Conservation (phyloP, 1,140 invertebrate species). For the Lucilia sericata region DNA sequence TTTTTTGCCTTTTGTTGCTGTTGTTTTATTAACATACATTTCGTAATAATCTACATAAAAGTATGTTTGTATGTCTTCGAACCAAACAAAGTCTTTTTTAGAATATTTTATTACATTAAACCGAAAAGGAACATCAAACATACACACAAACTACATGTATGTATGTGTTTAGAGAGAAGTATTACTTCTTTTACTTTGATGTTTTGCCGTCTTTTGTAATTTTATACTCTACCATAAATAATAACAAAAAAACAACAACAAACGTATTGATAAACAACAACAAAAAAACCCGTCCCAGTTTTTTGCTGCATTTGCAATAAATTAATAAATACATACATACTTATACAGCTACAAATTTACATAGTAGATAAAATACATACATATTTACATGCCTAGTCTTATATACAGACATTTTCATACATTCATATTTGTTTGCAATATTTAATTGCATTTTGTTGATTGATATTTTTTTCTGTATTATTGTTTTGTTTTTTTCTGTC, state of each 20-base stretch:
- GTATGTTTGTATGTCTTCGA: background rate
- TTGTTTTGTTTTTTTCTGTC: conserved; percentile 24
- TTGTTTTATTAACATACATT: conserved; percentile 12
- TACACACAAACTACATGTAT: background rate
- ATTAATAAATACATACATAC: background rate
- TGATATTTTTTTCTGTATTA: background rate
- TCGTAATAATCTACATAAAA: background rate
- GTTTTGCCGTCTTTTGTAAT: conserved; percentile 5
- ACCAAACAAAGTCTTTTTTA: background rate
- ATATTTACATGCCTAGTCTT: too few species aligned
- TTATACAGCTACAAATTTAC: background rate
- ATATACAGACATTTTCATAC: too few species aligned
- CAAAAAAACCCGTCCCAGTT: conserved; percentile 13
- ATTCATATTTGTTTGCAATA: background rate
- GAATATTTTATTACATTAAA: conserved; percentile 13
- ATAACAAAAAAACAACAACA: background rate
- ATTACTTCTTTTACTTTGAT: background rate
- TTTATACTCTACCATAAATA: conserved; percentile 7
- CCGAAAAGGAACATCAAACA: background rate
- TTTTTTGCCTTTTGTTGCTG: too few species aligned
- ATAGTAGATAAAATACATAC: too few species aligned
- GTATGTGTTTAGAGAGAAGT: too few species aligned
- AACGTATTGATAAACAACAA: background rate
- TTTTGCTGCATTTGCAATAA: conserved; percentile 7
- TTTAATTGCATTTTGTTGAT: conserved; percentile 25